Evolutionary conservation across 2,113 vertebrate genomes (phyloP).

Genomic region (Lophius piscatorius): DNA sequence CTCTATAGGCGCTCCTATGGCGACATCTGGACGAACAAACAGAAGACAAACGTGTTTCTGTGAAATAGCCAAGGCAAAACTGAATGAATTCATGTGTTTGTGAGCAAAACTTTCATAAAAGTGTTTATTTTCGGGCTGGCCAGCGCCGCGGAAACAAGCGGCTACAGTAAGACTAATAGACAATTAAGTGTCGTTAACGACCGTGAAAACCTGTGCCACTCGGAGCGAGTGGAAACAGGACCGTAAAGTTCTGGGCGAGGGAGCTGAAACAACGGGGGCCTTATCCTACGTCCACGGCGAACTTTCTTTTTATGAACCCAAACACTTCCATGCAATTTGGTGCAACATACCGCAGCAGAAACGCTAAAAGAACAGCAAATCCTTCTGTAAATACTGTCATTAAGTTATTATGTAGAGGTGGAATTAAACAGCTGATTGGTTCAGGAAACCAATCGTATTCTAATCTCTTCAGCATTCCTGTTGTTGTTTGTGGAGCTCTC

Average conservation of each 20-base stretch:
- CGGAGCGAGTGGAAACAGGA: conserved; percentile 71
- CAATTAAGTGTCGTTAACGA: conserved; percentile 71
- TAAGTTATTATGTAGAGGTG: conserved; percentile 10
- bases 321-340: conserved; percentile 39
- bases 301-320: conserved; percentile 56
- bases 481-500: conserved; percentile 45
- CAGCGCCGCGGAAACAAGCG: conserved; percentile 52
- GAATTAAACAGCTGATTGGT: conserved; percentile 5
- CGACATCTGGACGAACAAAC: conserved; percentile 85
- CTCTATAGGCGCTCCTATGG: conserved; percentile 93
- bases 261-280: conserved; percentile 52
- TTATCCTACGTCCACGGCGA: conserved; percentile 48
- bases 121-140: conserved; percentile 44
- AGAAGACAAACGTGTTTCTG: conserved; percentile 13
- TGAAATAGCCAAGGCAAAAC: conserved; percentile 12
- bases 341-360: conserved; percentile 27
- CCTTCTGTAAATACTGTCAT: background rate
- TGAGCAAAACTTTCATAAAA: conserved; percentile 51
- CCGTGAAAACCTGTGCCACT: conserved; percentile 63
- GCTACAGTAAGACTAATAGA: conserved; percentile 67
- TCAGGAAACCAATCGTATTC: conserved; percentile 17
- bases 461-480: conserved; percentile 39
- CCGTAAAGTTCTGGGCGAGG: conserved; percentile 64
- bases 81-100: conserved; percentile 18
- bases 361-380: background rate